Evolutionary conservation across 2,797 vertebrate genomes (phyloP), one percentile per base, ranked within the genome.

Genomic region (Lophius americanus): DNA sequence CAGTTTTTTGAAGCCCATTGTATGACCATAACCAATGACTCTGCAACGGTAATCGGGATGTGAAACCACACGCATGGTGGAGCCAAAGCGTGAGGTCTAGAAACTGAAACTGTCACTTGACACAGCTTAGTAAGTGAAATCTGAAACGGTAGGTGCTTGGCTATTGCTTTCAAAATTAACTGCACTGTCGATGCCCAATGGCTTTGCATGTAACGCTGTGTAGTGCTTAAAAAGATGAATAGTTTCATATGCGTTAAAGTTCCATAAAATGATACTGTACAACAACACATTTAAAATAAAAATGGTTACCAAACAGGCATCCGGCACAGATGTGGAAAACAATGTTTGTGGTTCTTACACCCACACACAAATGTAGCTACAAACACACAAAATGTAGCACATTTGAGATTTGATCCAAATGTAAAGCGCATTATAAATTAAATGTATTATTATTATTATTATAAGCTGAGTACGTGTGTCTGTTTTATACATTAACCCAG

Each of bases 91-190:
- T 36, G 37, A 73, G 68, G 53, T 71, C 51, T 54, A 77, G 78
- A 86, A 85, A 89, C 71, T 75, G 72, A 90, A 81, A 87, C 84
- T 46, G 84, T 87, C 78, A 90, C 75, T 70, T 73, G 80, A 91
- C 88, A 86, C 81, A 83, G 70, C 66, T 64, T 50, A 48, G 69
- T 64, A 83, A 85, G 77, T 83, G 90, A 92, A 92, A 93, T 90
- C 59, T 61, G 74, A 91, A 76, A 72, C 81, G 51, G 43, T 65
- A 78, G 74, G 73, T 80, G 75, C 56, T 58, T 1, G 4, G 68
- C 71, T 62, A 67, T 39, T 10, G 10, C 75, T 83, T 78, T 87
- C 54, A 81, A 62, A 72, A 57, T 73, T 65, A 67, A 79, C 51
- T 52, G 63, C 70, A 73, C 68, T 14, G 14, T 52, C 59, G 43